Evolutionary conservation across 2,888 invertebrate genomes (phyloP), one percentile per base, ranked within the genome.

Genomic region (Dryobota labecula): DNA sequence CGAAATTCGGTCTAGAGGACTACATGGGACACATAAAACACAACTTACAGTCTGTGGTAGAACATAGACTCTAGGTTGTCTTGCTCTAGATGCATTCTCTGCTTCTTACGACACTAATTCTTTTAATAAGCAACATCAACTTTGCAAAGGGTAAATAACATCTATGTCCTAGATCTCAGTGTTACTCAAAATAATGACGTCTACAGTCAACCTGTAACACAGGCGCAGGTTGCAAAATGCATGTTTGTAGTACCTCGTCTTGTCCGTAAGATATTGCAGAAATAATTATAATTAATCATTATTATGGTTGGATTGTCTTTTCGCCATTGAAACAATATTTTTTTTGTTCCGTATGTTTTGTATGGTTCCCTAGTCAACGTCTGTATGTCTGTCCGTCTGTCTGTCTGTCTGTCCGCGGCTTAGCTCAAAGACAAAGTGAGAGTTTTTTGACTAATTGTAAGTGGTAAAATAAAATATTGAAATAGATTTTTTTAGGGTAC

Each of bases 231-330:
- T 80, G 51, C 74, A 78, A 80, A 71, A 81, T 54, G 13, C 51
- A 49, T 53, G 47, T n/a, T 51, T 24, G 38, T 57, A 65, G 38
- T 57, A 65, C 56, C 20, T 63, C 8, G 45, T 45, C 15, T 54
- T 62, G 53, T 24, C 66, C 24, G 63, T 56, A 33, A 69, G 67
- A 70, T 73, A 70, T 83, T 73, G 73, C 71, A 70, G 53, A 65
- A 68, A 69, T 63, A 30, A 57, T 65, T 45, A 47, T 73, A 71
- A 67, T 80, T 56, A 64, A 73, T 70, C 43, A 58, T 67, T 6
- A 56, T 67, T 27, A 61, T 43, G 18, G 27, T 65, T 64, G 54
- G 3, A 36, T 15, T 5, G 53, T 45, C 30, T 65, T 71, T 67
- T 58, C 33, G 61, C 27, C 30, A 81, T 67, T 67, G 13, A 75